Conservation (phyloP, 1,140 invertebrate species). For the Diuraphis noxia region DNA sequence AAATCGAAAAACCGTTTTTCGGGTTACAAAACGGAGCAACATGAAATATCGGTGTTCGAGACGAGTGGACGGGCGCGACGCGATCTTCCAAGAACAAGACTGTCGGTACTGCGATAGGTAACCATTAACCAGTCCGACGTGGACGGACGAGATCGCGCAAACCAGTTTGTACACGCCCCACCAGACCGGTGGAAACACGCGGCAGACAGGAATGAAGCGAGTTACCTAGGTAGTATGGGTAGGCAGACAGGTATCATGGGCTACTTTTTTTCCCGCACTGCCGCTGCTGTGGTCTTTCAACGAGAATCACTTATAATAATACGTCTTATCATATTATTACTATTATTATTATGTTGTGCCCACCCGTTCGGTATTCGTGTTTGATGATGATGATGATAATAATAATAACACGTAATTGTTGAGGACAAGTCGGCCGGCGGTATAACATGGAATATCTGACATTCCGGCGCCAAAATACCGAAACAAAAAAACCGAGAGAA, state of each 20-base stretch:
- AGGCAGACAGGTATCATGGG: conserved; percentile 34
- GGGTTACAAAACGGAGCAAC: neutral
- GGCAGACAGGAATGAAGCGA: neutral
- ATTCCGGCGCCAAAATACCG: conserved; percentile 10
- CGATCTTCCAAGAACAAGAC: conserved; percentile 45
- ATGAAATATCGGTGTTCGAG: neutral
- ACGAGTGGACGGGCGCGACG: conserved; percentile 9
- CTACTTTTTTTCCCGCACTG: conserved; percentile 27
- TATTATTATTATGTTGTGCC: neutral
- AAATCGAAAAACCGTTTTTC: neutral
- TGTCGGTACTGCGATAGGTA: neutral
- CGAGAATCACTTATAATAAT: neutral
- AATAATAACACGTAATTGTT: conserved; percentile 1
- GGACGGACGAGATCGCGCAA: conserved; percentile 35
- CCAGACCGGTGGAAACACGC: conserved; percentile 1
- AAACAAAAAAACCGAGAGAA: neutral
- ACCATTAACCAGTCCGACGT: conserved; percentile 24
- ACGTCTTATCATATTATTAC: neutral
- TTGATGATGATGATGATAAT: neutral
- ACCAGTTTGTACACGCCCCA: conserved; percentile 46
- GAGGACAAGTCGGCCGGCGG: neutral
- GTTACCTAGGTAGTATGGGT: neutral
- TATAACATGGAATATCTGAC: neutral
- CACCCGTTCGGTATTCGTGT: neutral
- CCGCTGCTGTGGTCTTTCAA: neutral